phyloP scores from a whole-genome alignment of 2,888 invertebrate species.

The Brenthis hecate region DNA sequence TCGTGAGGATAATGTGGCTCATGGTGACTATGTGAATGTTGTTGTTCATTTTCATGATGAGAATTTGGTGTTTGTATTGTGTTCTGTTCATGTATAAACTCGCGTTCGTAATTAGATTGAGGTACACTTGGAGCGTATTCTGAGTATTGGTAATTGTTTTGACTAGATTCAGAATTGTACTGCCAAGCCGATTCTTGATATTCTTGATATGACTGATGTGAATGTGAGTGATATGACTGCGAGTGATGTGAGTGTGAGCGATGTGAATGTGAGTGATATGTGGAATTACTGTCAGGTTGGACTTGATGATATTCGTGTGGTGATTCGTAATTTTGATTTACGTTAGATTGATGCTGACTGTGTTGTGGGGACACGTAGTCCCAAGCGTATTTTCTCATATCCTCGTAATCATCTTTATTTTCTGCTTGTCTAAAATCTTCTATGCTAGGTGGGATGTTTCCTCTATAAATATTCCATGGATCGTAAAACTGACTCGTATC shows the following conservation, averaged over 20 bases:
- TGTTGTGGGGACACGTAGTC: constrained; percentile 51
- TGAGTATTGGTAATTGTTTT: constrained; percentile 38
- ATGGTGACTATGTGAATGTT: constrained; percentile 22
- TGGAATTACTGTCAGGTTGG: constrained; percentile 10
- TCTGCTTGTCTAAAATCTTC: constrained; percentile 46
- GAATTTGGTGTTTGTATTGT: not conserved
- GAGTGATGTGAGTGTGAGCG: constrained; percentile 5
- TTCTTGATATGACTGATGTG: constrained; percentile 3
- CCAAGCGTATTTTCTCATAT: constrained; percentile 66
- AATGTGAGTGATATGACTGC: constrained; percentile 14
- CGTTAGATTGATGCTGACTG: constrained; percentile 40
- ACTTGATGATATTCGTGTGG: not conserved
- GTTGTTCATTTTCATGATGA: constrained; percentile 19
- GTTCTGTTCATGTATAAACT: not conserved
- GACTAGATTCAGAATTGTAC: constrained; percentile 31
- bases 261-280: constrained; percentile 16
- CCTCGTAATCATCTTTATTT: constrained; percentile 52
- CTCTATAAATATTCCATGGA: constrained; percentile 89
- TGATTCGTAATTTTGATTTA: constrained; percentile 40
- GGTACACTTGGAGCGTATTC: constrained; percentile 37
- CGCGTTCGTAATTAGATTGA: constrained; percentile 27
- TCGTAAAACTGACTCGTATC: constrained; percentile 76
- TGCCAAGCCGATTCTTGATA: constrained; percentile 21
- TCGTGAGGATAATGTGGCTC: constrained; percentile 34
- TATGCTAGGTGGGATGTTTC: constrained; percentile 66